Evolutionary conservation across 1,140 invertebrate species (phyloP).

Genomic region (fruit fly (Drosophila melanogaster)): DNA sequence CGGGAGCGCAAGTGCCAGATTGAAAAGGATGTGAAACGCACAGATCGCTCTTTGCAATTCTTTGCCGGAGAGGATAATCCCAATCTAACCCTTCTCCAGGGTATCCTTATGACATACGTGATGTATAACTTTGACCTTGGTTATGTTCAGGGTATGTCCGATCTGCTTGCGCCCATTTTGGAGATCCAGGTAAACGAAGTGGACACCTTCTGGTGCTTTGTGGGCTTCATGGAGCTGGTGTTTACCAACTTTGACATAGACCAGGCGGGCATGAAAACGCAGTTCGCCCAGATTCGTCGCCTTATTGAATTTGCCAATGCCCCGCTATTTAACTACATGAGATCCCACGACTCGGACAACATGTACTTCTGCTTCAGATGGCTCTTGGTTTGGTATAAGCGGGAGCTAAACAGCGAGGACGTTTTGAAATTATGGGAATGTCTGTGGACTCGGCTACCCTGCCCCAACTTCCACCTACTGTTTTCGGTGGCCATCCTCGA

Average conservation of each 20-base stretch:
- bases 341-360: conserved; percentile 96
- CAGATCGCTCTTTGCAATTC: conserved; percentile 96
- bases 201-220: conserved; percentile 99
- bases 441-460: conserved; percentile 95
- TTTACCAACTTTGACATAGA: conserved; percentile 99
- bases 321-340: conserved; percentile 93
- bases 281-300: conserved; percentile 93
- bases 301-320: conserved; percentile 93
- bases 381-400: conserved; percentile 93
- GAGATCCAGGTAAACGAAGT: conserved; percentile 88
- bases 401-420: conserved; percentile 91
- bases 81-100: conserved; percentile 93
- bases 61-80: conserved; percentile 96
- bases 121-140: conserved; percentile 99
- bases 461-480: conserved; percentile 96
- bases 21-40: conserved; percentile 99
- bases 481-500: conserved; percentile 96
- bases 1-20: conserved; percentile 97
- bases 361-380: conserved; percentile 99
- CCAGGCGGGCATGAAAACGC: conserved; percentile 98
- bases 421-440: conserved; percentile 93
- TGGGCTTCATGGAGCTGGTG: conserved; percentile 98
- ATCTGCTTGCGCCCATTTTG: conserved; percentile 96
- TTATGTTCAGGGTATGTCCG: conserved; percentile 98
- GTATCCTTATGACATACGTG: conserved; percentile 99